Base-by-base conservation (phyloP, 2,888 invertebrate species). In the Ypsolopha sequella region DNA sequence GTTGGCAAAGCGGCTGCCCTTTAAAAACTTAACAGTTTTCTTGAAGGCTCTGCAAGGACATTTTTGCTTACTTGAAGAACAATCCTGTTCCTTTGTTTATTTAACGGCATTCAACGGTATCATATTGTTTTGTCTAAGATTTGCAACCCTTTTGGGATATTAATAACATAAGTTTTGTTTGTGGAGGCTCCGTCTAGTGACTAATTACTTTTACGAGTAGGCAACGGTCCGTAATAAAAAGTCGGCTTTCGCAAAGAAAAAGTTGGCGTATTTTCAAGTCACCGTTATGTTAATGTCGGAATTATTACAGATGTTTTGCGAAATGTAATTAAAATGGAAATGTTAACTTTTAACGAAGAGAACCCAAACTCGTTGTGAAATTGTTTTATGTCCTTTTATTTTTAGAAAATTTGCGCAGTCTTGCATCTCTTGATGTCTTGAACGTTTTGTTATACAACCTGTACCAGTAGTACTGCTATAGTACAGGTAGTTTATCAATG, bases 1-100 rank as follows among this genome's bases (percentile, higher is more conserved):
- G 43, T 43, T 41, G 36, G 50, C 35, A 59, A 24, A 24, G 64
- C 64, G 54, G 64, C 64, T 53, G 56, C 69, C 67, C 67, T 70
- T 75, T 63, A 62, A 58, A 56, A 60, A 57, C 57, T 53, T 71
- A 73, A 76, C 72, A 68, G 73, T 66, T 62, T 62, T 62, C 64
- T 38, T 47, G 38, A 44, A 48, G 41, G 50, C 54, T 48, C 44
- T 49, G 24, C 2, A 48, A 49, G 56, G 57, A 57, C 39, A 14
- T 38, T 24, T 61, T 65, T 62, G 65, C 64, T 61, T 55, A 60
- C 56, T 61, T 64, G 56, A 66, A 62, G 60, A 60, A 50, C 54
- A 53, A 58, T 60, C 60, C 62, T 61, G 62, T 58, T 73, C 68
- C 61, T 63, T 61, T 58, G 41, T 50, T 41, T 41, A 13, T 10